phyloP scores from a whole-genome alignment of 1,140 invertebrate species.

The Intoshia linei region DNA sequence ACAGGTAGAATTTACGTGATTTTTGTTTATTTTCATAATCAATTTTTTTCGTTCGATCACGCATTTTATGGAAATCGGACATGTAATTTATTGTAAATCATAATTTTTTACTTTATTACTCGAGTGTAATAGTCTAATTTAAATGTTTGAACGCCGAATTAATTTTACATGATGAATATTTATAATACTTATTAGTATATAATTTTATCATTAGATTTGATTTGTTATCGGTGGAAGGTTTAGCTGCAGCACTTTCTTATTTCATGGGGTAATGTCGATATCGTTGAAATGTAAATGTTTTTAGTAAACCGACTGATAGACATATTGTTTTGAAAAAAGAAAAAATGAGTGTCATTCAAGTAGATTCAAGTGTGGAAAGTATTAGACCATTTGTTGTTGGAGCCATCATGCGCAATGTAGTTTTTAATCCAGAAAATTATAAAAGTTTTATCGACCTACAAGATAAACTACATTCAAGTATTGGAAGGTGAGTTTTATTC shows the following conservation, averaged over 20 bases:
- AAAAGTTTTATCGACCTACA: slow-evolving; percentile 42
- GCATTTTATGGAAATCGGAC: background rate
- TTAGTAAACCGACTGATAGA: slow-evolving; percentile 29
- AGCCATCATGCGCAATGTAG: slow-evolving; percentile 51
- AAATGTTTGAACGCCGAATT: background rate
- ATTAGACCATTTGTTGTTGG: slow-evolving; percentile 58
- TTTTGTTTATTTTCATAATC: slow-evolving; percentile 6
- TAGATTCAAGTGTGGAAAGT: slow-evolving; percentile 27
- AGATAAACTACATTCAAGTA: slow-evolving; percentile 92
- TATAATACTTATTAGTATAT: background rate
- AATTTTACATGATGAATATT: slow-evolving; percentile 1
- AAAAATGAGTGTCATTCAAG: background rate
- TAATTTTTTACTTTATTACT: background rate
- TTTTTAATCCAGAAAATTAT: slow-evolving; percentile 32
- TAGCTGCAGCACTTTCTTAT: no score
- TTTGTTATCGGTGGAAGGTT: slow-evolving; percentile 12
- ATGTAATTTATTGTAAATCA: background rate
- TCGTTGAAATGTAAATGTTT: slow-evolving; percentile 2
- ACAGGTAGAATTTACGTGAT: slow-evolving; percentile 27
- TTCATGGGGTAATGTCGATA: no score
- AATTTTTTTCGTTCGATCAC: background rate
- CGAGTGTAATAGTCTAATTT: background rate
- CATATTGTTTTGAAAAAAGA: slow-evolving; percentile 31
- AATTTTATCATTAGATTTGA: slow-evolving; percentile 9
- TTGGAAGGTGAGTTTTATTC: slow-evolving; percentile 32